Percentiles rank a stretch among this genome's conserved stretches.
Conservation (phyloP, 2,797 vertebrate species). For the Leucoraja ocellata region DNA sequence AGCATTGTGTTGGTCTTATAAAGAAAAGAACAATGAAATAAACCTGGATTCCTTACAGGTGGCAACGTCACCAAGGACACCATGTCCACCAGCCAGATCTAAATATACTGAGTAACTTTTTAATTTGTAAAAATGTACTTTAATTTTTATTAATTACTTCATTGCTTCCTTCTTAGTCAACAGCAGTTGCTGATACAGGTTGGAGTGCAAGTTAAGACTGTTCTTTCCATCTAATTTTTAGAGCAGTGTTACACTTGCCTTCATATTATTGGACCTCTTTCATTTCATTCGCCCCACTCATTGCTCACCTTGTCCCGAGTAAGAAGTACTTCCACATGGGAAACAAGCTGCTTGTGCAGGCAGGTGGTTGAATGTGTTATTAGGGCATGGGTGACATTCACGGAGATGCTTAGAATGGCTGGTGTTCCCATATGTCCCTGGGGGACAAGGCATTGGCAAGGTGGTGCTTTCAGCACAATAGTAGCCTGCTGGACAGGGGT, state of each 20-base stretch:
- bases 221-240: background rate
- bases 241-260: background rate
- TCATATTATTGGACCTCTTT: no score
- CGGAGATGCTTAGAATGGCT: slow-evolving; percentile 47
- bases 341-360: slow-evolving; percentile 74
- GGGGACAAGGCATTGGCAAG: slow-evolving; percentile 65
- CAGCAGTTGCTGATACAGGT: background rate
- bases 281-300: background rate
- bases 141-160: no score
- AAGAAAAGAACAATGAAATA: no score
- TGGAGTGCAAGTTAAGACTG: background rate
- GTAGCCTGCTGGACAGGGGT: slow-evolving; percentile 69
- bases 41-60: background rate
- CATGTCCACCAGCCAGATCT: no score
- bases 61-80: no score
- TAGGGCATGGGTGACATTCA: slow-evolving; percentile 74
- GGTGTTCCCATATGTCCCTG: slow-evolving; percentile 69
- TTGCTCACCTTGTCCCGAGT: slow-evolving; percentile 64
- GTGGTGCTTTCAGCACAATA: slow-evolving; percentile 64
- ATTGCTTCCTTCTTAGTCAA: no score
- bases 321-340: slow-evolving; percentile 80
- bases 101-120: no score
- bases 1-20: background rate
- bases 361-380: slow-evolving; percentile 73
- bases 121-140: no score